Evolutionary conservation across 2,888 invertebrate species (phyloP).

Genomic region (Standfussiana lucernea): DNA sequence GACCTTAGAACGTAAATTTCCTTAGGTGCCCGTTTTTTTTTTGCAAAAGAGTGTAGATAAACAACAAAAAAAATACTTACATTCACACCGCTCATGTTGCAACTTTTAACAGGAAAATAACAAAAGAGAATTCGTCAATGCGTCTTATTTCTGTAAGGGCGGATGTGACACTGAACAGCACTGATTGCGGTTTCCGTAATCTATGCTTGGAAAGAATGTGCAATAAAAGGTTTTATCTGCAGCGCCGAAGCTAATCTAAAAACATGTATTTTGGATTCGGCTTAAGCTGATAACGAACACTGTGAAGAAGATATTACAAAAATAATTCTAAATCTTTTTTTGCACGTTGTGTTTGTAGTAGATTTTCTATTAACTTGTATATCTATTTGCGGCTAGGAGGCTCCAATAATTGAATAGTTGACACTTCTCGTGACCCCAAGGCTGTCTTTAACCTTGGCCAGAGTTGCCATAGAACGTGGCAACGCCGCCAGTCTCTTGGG

Average conservation of each 20-base stretch:
- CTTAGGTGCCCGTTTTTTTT: no score
- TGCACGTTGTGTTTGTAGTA: neutral
- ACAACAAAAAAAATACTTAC: slow-evolving; percentile 9
- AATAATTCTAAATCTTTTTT: neutral
- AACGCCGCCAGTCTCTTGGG: no score
- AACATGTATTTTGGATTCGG: slow-evolving; percentile 15
- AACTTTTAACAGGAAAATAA: neutral
- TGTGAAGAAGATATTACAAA: slow-evolving; percentile 2
- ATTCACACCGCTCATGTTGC: slow-evolving; percentile 39
- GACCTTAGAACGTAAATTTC: no score
- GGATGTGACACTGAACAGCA: neutral
- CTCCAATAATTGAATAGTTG: no score
- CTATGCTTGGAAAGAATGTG: neutral
- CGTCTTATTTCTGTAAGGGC: neutral
- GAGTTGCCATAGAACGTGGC: no score
- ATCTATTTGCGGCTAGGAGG: no score
- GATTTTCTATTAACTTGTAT: neutral
- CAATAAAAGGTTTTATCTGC: neutral
- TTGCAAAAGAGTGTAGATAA: no score
- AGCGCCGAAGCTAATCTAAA: slow-evolving; percentile 16
- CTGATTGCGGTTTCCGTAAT: slow-evolving; percentile 19
- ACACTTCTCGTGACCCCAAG: no score
- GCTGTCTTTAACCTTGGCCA: no score
- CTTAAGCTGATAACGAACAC: slow-evolving; percentile 9
- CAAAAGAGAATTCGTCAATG: neutral